phyloP scores from a whole-genome alignment of 2,797 vertebrate genomes.

The Molossus alvarezi region DNA sequence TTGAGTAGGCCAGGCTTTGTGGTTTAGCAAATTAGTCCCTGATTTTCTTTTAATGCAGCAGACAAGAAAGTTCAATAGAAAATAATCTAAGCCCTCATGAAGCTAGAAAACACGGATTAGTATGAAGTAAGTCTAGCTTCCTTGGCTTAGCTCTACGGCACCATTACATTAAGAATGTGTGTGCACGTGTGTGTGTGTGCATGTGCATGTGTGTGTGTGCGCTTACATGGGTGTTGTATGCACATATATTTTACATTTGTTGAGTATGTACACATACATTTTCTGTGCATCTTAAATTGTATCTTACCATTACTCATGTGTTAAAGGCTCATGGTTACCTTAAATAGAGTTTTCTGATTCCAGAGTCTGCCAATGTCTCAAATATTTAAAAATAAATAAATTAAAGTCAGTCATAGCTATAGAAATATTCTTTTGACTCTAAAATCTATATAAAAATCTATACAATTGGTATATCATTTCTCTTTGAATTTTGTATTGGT shows the following conservation, averaged over 20 bases:
- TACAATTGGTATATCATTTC: not conserved
- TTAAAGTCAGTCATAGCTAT: not conserved
- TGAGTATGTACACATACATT: not conserved
- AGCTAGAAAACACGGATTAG: slow-evolving; percentile 73
- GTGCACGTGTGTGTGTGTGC: not conserved
- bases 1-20: slow-evolving; percentile 77
- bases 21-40: slow-evolving; percentile 78
- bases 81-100: slow-evolving; percentile 76
- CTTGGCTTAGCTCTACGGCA: slow-evolving; percentile 75
- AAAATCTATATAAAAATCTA: not conserved
- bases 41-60: slow-evolving; percentile 75
- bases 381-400: not conserved
- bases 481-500: not conserved
- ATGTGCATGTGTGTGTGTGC: not conserved
- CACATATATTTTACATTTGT: not conserved
- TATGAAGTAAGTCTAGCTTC: slow-evolving; percentile 69
- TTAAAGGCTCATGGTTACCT: slow-evolving; percentile 48
- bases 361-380: not conserved
- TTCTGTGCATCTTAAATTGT: slow-evolving; percentile 25
- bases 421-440: not conserved
- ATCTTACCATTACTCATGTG: slow-evolving; percentile 45
- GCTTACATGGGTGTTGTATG: not conserved
- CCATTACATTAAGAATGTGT: not conserved
- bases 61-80: slow-evolving; percentile 80
- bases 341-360: slow-evolving; percentile 67